These are phyloP conservation scores for Plutella xylostella DNA, from an alignment of 2,888 invertebrate genomes.

Conservation along the genomic window DNA sequence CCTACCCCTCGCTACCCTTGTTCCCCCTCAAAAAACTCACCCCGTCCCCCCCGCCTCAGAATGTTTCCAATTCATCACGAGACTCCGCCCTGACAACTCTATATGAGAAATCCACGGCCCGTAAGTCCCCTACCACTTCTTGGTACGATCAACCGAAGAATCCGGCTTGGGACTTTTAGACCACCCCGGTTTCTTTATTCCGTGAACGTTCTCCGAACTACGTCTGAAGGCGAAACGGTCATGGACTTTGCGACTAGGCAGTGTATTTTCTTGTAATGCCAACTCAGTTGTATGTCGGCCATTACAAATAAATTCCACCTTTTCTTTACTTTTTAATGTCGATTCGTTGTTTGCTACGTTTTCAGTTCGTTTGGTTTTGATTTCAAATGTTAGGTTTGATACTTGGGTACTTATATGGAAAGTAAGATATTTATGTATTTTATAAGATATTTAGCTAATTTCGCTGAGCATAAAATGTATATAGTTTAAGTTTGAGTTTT, in stretches of 20 bases:
- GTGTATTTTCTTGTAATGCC: slow-evolving; percentile 54
- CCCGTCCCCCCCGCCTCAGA: slow-evolving; percentile 52
- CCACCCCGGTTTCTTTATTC: slow-evolving; percentile 22
- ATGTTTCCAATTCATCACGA: slow-evolving; percentile 69
- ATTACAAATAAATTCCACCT: slow-evolving; percentile 53
- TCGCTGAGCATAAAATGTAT: too few species aligned
- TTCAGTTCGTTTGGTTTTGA: slow-evolving; percentile 17
- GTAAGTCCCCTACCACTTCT: slow-evolving; percentile 34
- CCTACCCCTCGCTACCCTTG: slow-evolving; percentile 37
- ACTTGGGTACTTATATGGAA: too few species aligned
- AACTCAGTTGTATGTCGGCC: slow-evolving; percentile 45
- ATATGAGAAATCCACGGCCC: slow-evolving; percentile 55
- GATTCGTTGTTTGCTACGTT: slow-evolving; percentile 33
- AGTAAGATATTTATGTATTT: too few species aligned
- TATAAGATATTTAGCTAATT: too few species aligned
- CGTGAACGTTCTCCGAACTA: slow-evolving; percentile 19
- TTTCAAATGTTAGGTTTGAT: too few species aligned
- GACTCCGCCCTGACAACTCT: slow-evolving; percentile 74
- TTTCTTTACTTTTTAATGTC: slow-evolving; percentile 45
- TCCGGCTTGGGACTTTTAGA: slow-evolving; percentile 26
- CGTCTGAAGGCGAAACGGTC: slow-evolving; percentile 14
- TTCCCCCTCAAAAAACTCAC: slow-evolving; percentile 54
- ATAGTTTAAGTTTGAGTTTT: too few species aligned
- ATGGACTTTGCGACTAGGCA: slow-evolving; percentile 32
- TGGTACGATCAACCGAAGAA: slow-evolving; percentile 19